Percentiles rank a stretch among this genome's conserved stretches.
Conservation (phyloP, 2,888 invertebrate genomes). For the Ophonus ardosiacus region DNA sequence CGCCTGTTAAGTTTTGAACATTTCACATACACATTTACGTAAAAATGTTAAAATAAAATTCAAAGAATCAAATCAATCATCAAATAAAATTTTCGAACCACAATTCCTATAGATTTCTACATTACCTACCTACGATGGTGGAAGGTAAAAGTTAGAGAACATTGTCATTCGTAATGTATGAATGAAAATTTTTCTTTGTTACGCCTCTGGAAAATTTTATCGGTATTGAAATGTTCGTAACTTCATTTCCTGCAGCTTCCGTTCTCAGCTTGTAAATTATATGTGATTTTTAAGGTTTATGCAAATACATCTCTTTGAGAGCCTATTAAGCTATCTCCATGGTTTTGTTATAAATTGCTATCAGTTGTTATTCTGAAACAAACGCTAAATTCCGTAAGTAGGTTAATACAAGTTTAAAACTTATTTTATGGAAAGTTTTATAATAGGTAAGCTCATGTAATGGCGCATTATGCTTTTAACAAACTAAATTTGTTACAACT, state of each 20-base stretch:
- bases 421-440: constrained; percentile 40
- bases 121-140: too few relatives aligned
- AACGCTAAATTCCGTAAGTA: constrained; percentile 23
- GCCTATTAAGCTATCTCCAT: constrained; percentile 26
- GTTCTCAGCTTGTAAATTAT: constrained; percentile 11
- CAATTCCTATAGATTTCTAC: too few relatives aligned
- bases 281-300: constrained; percentile 39
- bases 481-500: neutral
- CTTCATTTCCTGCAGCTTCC: neutral
- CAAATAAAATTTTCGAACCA: too few relatives aligned
- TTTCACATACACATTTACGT: too few relatives aligned
- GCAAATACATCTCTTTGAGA: constrained; percentile 28
- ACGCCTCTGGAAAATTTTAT: neutral
- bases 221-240: neutral
- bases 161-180: too few relatives aligned
- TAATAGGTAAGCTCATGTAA: constrained; percentile 13
- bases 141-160: too few relatives aligned
- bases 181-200: neutral
- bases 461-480: neutral
- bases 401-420: constrained; percentile 40
- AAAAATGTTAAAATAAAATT: too few relatives aligned
- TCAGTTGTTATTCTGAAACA: constrained; percentile 31
- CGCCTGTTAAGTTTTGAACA: too few relatives aligned
- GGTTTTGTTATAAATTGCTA: constrained; percentile 33
- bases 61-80: too few relatives aligned